Evolutionary conservation across 2,797 vertebrate genomes (phyloP), one percentile per base, ranked within the genome.

Genomic region (Muscicapa comitata): DNA sequence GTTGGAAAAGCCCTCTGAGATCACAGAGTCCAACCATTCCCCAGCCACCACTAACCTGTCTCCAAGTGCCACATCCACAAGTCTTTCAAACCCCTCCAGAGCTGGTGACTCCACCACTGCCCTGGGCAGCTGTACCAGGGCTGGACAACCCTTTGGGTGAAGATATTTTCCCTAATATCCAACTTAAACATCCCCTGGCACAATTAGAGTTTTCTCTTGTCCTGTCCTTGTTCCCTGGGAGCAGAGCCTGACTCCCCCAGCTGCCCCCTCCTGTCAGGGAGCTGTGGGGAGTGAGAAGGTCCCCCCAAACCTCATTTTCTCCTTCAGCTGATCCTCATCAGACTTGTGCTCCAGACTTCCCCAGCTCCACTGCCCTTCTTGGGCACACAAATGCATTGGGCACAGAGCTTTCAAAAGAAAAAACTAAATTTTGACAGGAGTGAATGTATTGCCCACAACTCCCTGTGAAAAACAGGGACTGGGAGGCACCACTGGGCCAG

Each of bases 191-290:
- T 61, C 25, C 31, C 7, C 31, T 42, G 31, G 53, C 17, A 14
- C 47, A 18, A 3, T 14, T 5, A 9, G 53, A 35, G 33, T 47
- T 66, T 35, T 13, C 61, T 28, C 47, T 40, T 10, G 4, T 31
- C 33, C 25, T 73, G 24, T 45, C 23, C 18, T 18, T 63, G 19
- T 45, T 73, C 20, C 33, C 59, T 21, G 33, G 20, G 33, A 58
- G 28, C 43, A 73, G 38, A 73, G 37, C 24, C 45, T 0, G 2
- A 18, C 7, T 7, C 4, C 3, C 48, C 16, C 3, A 2, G 15
- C 54, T 85, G 28, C 13, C 0, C 18, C 9, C n/a, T 43, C 43
- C 58, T 51, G 19, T 2, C 59, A 33, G 38, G 43, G 58, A 20
- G 19, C 0, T 65, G 16, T 43, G 53, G 16, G 16, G 18, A 72